Conservation (phyloP, 2,888 invertebrate genomes). For the Megamerina dolium region DNA sequence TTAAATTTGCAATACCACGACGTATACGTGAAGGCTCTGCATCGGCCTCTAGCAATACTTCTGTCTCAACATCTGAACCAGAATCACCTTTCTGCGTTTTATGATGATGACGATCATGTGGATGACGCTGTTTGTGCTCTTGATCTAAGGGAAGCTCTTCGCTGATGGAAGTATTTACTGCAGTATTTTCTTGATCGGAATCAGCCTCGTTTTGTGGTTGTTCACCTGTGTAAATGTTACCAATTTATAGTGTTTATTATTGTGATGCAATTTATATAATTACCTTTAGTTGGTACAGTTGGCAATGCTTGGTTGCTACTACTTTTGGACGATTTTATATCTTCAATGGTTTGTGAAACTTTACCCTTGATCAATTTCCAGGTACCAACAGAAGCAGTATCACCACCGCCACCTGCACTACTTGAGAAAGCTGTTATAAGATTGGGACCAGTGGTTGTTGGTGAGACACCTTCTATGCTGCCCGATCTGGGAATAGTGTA, state of each 20-base stretch:
- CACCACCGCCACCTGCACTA: too few species aligned
- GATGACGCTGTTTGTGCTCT: slow-evolving; percentile 24
- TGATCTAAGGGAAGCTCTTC: slow-evolving; percentile 38
- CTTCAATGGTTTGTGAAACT: slow-evolving; percentile 48
- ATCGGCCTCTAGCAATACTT: slow-evolving; percentile 33
- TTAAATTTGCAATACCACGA: slow-evolving; percentile 40
- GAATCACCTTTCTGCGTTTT: slow-evolving; percentile 30
- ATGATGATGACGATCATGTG: slow-evolving; percentile 23
- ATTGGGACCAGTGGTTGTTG: slow-evolving; percentile 34
- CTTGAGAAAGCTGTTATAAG: slow-evolving; percentile 33
- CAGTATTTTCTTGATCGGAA: slow-evolving; percentile 41
- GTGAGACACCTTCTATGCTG: slow-evolving; percentile 42
- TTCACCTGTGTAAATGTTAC: slow-evolving; percentile 4
- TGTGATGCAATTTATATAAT: too few species aligned
- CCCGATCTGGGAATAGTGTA: slow-evolving; percentile 41
- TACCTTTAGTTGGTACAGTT: slow-evolving; percentile 15
- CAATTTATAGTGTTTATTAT: not conserved
- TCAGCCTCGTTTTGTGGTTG: slow-evolving; percentile 31
- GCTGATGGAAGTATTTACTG: slow-evolving; percentile 34
- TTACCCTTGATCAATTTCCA: slow-evolving; percentile 49
- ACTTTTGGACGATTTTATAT: slow-evolving; percentile 47
- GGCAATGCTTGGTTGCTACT: slow-evolving; percentile 22
- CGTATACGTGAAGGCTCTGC: slow-evolving; percentile 38
- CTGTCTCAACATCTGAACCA: slow-evolving; percentile 42
- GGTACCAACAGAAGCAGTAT: slow-evolving; percentile 40